These are phyloP conservation scores for Phocides pigmalion DNA, from an alignment of 1,140 invertebrate species.

Conservation along the genomic window DNA sequence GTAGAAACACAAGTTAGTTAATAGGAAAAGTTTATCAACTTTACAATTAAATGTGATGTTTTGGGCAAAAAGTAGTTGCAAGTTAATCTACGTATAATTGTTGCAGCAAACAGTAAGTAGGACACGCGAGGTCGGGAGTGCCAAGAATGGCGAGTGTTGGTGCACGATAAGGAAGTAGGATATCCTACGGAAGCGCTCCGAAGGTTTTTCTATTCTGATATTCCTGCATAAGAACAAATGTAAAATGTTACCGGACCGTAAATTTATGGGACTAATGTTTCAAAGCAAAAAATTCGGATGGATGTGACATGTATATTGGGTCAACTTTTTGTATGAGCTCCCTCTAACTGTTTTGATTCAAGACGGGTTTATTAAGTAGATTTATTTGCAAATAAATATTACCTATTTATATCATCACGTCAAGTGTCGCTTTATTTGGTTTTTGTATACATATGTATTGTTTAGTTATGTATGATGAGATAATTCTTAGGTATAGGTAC, in stretches of 20 bases:
- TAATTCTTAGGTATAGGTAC: too few relatives aligned
- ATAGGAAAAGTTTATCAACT: slow-evolving; percentile 21
- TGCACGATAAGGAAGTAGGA: slow-evolving; percentile 58
- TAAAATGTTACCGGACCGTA: too few relatives aligned
- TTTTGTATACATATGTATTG: too few relatives aligned
- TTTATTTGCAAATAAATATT: too few relatives aligned
- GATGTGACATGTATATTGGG: not conserved
- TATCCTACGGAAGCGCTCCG: slow-evolving; percentile 53
- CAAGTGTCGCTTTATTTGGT: too few relatives aligned
- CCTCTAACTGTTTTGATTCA: too few relatives aligned
- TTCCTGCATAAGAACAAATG: too few relatives aligned
- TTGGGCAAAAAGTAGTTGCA: not conserved
- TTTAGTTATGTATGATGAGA: too few relatives aligned
- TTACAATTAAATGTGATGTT: slow-evolving; percentile 4
- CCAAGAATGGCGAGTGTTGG: slow-evolving; percentile 13
- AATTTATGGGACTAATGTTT: not conserved
- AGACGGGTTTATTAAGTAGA: too few relatives aligned
- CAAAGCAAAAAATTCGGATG: not conserved
- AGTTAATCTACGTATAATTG: not conserved
- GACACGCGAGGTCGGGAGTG: slow-evolving; percentile 45
- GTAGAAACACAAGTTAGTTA: slow-evolving; percentile 13
- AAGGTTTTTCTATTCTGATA: too few relatives aligned
- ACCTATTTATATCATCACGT: too few relatives aligned
- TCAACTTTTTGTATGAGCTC: too few relatives aligned
- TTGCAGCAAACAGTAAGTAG: slow-evolving; percentile 34